phyloP scores from a whole-genome alignment of 1,140 invertebrate species.

The Chrysoperla carnea region DNA sequence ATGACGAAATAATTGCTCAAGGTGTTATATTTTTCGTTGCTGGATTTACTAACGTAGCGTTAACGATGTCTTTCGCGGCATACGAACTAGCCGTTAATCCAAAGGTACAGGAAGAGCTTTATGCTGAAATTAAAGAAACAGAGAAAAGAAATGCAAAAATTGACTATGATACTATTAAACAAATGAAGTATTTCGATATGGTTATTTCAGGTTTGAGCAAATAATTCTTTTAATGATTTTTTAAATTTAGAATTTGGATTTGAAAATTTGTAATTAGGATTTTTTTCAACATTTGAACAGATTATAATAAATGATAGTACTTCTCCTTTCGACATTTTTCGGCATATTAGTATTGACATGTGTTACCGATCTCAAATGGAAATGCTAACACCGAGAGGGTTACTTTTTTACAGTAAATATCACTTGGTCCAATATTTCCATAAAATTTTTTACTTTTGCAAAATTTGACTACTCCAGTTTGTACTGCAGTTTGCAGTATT shows the following conservation, averaged over 20 bases:
- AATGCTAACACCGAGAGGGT: too few relatives aligned
- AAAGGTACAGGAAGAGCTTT: constrained; percentile 14
- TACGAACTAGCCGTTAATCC: constrained; percentile 32
- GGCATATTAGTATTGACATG: too few relatives aligned
- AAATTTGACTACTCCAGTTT: too few relatives aligned
- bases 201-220: constrained; percentile 18
- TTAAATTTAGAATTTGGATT: too few relatives aligned
- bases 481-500: too few relatives aligned
- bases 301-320: background rate
- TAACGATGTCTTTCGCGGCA: constrained; percentile 19
- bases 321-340: too few relatives aligned
- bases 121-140: constrained; percentile 12
- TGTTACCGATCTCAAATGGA: too few relatives aligned
- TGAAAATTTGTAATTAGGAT: background rate
- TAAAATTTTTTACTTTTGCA: too few relatives aligned
- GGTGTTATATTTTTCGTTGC: constrained; percentile 14
- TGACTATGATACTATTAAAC: constrained; percentile 16
- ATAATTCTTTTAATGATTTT: background rate
- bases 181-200: constrained; percentile 24
- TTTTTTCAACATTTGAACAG: background rate
- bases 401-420: too few relatives aligned
- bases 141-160: constrained; percentile 9
- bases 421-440: too few relatives aligned
- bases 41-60: constrained; percentile 18
- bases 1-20: constrained; percentile 7